These are phyloP conservation scores for Atractosteus spatula DNA, from an alignment of 2,113 vertebrate species.

Conservation along the genomic window DNA sequence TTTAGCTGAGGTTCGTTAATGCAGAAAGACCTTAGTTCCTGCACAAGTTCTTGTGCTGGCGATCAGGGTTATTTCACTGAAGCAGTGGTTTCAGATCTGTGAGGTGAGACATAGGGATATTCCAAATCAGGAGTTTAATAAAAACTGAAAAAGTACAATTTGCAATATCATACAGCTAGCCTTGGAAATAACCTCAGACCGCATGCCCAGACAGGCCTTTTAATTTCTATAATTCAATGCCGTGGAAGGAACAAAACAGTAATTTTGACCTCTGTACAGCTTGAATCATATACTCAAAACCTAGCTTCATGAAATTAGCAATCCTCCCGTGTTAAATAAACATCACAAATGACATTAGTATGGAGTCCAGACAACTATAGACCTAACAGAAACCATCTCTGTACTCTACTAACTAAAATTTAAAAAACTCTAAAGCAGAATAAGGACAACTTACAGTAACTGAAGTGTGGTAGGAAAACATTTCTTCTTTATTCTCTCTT, in stretches of 20 bases:
- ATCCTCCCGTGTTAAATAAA: too few relatives aligned
- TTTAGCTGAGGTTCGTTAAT: too few relatives aligned
- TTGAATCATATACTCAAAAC: neutral
- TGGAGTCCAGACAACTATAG: too few relatives aligned
- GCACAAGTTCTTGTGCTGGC: neutral
- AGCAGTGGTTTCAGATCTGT: conserved; percentile 29
- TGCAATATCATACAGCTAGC: conserved; percentile 15
- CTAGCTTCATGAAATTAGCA: too few relatives aligned
- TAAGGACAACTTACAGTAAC: too few relatives aligned
- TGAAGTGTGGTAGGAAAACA: neutral
- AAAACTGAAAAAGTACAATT: conserved; percentile 14
- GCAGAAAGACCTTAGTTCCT: neutral
- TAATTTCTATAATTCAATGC: neutral
- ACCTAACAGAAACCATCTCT: neutral
- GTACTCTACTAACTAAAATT: neutral
- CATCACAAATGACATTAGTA: too few relatives aligned
- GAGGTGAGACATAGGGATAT: conserved; percentile 24
- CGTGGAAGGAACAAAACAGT: conserved; percentile 3
- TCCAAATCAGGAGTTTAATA: conserved; percentile 26
- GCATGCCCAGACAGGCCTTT: conserved; percentile 9
- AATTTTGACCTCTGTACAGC: neutral
- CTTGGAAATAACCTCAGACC: conserved; percentile 20
- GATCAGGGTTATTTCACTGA: conserved; percentile 29
- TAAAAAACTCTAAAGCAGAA: too few relatives aligned
- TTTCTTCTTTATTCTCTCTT: neutral